A percentile compares a stretch with the other conserved stretches of the same genome.
These are phyloP conservation scores for Acridotheres tristis DNA, from an alignment of 2,797 vertebrate genomes.

Conservation along the genomic window DNA sequence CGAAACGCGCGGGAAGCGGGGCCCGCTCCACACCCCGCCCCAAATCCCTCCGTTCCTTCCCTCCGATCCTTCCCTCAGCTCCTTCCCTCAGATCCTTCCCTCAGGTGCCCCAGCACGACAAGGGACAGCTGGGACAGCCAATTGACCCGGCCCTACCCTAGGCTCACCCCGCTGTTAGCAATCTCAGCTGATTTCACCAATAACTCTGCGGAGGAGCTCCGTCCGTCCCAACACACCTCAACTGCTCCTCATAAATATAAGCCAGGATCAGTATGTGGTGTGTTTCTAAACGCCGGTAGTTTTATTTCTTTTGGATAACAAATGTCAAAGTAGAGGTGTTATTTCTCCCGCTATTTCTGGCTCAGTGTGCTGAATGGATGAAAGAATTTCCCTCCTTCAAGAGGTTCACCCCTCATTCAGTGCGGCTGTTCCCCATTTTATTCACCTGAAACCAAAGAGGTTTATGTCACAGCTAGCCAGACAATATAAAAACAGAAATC, in stretches of 20 bases:
- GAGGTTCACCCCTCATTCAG: neutral
- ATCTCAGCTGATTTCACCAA: neutral
- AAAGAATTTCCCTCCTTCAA: neutral
- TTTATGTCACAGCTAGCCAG: neutral
- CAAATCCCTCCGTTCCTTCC: too few species aligned
- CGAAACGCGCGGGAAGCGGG: neutral
- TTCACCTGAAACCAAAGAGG: neutral
- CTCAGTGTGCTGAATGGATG: neutral
- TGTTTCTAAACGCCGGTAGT: neutral
- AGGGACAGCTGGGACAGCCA: neutral
- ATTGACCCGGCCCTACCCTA: neutral
- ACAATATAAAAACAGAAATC: neutral
- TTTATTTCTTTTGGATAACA: neutral
- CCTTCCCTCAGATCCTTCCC: neutral
- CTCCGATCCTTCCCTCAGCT: too few species aligned
- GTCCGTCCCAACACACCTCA: rapidly evolving
- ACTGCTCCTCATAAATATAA: neutral
- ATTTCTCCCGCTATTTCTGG: neutral
- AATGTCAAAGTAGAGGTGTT: neutral
- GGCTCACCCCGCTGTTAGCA: rapidly evolving
- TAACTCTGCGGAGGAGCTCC: neutral
- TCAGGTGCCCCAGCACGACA: neutral
- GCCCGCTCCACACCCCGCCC: too few species aligned
- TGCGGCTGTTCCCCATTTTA: neutral
- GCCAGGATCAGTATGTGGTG: rapidly evolving